Conservation (phyloP, 1,140 invertebrate species). For the Nymphalis io region DNA sequence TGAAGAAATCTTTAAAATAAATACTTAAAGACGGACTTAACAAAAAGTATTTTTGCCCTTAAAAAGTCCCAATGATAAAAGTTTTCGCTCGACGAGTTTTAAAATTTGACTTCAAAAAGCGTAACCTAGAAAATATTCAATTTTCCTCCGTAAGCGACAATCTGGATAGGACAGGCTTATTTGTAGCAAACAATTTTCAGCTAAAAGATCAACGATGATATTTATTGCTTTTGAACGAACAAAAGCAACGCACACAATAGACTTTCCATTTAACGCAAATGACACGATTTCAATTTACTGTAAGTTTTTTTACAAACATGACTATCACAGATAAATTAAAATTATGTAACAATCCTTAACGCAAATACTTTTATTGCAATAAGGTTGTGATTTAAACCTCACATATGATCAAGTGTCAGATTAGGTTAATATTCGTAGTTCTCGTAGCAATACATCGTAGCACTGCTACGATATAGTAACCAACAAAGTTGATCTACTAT, state of each 20-base stretch:
- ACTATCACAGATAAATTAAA: conserved; percentile 1
- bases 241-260: conserved; percentile 10
- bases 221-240: conserved; percentile 18
- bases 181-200: conserved; percentile 26
- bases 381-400: too few relatives aligned
- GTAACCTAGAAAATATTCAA: conserved; percentile 22
- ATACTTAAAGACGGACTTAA: too few relatives aligned
- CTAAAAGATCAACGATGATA: conserved; percentile 19
- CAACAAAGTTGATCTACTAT: too few relatives aligned
- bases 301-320: too few relatives aligned
- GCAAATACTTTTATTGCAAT: too few relatives aligned
- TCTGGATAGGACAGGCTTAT: conserved; percentile 25
- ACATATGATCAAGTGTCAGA: too few relatives aligned
- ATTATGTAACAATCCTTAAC: background rate
- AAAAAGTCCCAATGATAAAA: conserved; percentile 5
- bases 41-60: background rate
- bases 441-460: too few relatives aligned
- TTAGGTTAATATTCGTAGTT: too few relatives aligned
- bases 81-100: background rate
- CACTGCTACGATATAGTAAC: too few relatives aligned
- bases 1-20: too few relatives aligned
- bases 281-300: conserved; percentile 1
- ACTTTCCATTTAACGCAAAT: conserved; percentile 7
- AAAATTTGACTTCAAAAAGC: conserved; percentile 10
- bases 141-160: conserved; percentile 22